Base-by-base conservation (phyloP, 2,888 invertebrate genomes). In the Drosophila pseudotakahashii region DNA sequence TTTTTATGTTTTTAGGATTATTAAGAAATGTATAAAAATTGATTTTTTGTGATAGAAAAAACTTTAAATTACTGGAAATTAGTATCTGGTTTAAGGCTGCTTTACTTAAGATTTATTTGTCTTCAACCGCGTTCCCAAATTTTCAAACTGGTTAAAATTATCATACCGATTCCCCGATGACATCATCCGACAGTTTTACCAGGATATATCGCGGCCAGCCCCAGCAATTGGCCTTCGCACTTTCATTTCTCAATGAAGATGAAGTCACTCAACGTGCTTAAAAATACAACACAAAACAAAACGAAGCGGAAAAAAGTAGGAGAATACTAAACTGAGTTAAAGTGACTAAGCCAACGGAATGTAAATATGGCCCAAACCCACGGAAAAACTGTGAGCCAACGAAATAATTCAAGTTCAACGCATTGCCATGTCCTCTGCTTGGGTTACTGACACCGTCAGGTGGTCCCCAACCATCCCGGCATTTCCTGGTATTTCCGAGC, bases 341-440 rank as follows among this genome's bases (percentile, higher is more conserved):
- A 67, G 80, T 83, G 81, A 82, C 86, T 80, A 80, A 85, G 58
- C 72, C 70, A 66, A 76, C 62, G 30, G 30, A 62, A 69, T 42
- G 61, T 54, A 48, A 53, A 69, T 34, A 52, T 42, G 67, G 10
- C 34, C 37, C 42, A 39, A 53, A 44, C 37, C 61, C 50, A 34
- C 26, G 45, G 14, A 48, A 42, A 66, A 69, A n/a, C 23, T 48
- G 42, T 59, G 42, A 58, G 51, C 45, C 37, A 34, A 26, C 45
- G 53, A 51, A 50, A 16, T 52, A 71, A 75, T 81, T 83, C 86
- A 83, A 83, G 82, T 83, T 83, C 86, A 83, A 83, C 87, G 79
- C 41, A 53, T 79, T 58, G 60, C 51, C 26, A 53, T 72, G 76
- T 76, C 84, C 84, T 81, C 74, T 47, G 75, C 60, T 68, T 68